These are phyloP conservation scores for Tenrec ecaudatus DNA, from an alignment of 2,113 vertebrate genomes.

Conservation along the genomic window DNA sequence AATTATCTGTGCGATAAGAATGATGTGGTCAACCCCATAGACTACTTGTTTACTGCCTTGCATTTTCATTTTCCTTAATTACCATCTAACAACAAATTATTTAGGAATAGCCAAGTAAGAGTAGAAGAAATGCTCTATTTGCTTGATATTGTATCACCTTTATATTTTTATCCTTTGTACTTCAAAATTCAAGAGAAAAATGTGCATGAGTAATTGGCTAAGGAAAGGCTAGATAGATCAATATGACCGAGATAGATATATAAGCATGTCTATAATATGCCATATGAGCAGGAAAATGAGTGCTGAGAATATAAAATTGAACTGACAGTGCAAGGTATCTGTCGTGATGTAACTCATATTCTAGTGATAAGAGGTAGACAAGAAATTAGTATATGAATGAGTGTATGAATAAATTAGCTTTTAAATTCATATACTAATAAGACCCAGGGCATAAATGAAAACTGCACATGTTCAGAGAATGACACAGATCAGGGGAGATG, in stretches of 20 bases:
- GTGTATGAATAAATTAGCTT: neutral
- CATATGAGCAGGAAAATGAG: neutral
- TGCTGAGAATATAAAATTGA: neutral
- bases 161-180: neutral
- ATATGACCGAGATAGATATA: neutral
- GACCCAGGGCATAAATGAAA: neutral
- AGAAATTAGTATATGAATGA: neutral
- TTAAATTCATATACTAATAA: neutral
- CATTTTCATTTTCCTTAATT: slow-evolving; percentile 5
- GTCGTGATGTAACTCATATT: neutral
- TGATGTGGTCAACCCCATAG: neutral
- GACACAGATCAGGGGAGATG: neutral
- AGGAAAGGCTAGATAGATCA: too few species aligned
- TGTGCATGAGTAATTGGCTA: neutral
- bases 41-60: neutral
- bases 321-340: neutral
- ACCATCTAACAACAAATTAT: neutral
- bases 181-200: neutral
- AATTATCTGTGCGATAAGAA: neutral
- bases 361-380: neutral
- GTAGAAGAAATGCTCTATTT: neutral
- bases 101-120: neutral
- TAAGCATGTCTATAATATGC: neutral
- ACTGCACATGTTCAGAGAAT: neutral
- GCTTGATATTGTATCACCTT: neutral